phyloP scores from a whole-genome alignment of 2,888 invertebrate species.

The Hypomecis punctinalis region DNA sequence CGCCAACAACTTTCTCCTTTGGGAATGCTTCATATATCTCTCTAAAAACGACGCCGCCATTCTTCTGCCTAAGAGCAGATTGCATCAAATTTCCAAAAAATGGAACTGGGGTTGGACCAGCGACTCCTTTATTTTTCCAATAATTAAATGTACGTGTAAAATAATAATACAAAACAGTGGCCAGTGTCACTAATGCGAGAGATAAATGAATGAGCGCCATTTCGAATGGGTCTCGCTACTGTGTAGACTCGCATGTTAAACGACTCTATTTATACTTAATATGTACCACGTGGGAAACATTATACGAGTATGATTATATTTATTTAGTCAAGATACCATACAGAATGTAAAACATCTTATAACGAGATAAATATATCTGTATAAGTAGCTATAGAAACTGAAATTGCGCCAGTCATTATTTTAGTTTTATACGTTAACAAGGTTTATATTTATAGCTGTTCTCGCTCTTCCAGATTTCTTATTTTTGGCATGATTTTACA shows the following conservation, averaged over 20 bases:
- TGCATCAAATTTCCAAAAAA: conserved; percentile 61
- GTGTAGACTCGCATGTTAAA: background rate
- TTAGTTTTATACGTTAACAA: too few relatives aligned
- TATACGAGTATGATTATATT: too few relatives aligned
- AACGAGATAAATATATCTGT: too few relatives aligned
- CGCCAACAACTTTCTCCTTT: conserved; percentile 61
- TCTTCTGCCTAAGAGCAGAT: conserved; percentile 46
- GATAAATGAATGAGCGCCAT: conserved; percentile 34
- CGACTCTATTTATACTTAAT: conserved; percentile 10
- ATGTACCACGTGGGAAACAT: too few relatives aligned
- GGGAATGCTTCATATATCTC: conserved; percentile 56
- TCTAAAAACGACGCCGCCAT: conserved; percentile 44
- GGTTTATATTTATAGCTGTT: too few relatives aligned
- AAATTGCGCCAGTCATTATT: too few relatives aligned
- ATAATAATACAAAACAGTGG: conserved; percentile 49
- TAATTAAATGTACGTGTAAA: conserved; percentile 60
- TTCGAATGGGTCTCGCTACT: conserved; percentile 1
- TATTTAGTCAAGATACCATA: too few relatives aligned
- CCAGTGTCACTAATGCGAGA: conserved; percentile 31
- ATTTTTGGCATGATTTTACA: too few relatives aligned
- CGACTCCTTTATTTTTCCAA: conserved; percentile 59
- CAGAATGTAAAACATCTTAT: too few relatives aligned
- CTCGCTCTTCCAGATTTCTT: too few relatives aligned
- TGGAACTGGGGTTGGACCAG: conserved; percentile 52
- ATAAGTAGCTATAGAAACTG: too few relatives aligned